Conservation (phyloP, 2,888 invertebrate species). For the Drosophila fungiperda region DNA sequence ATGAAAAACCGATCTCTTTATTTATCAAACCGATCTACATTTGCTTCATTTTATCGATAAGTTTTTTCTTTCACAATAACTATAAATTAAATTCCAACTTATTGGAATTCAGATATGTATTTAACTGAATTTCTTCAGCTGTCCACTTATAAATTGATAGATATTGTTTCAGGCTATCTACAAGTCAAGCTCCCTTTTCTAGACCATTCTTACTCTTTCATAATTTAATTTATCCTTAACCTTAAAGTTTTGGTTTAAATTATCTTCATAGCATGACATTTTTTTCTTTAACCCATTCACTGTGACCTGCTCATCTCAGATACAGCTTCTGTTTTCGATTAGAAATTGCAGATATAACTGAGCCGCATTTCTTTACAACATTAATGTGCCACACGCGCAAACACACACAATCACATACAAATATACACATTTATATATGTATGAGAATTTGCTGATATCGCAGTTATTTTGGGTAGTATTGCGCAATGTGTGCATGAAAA, state of each 20-base stretch:
- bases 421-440: constrained; percentile 7
- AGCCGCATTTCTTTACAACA: constrained; percentile 40
- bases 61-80: background rate
- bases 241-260: background rate
- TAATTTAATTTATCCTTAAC: background rate
- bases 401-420: background rate
- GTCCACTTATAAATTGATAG: background rate
- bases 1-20: background rate
- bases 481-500: constrained; percentile 75
- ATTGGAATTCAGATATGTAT: background rate
- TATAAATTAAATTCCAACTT: no score
- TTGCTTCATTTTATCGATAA: background rate
- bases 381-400: constrained; percentile 35
- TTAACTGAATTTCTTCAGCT: background rate
- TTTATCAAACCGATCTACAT: background rate
- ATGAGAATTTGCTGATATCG: constrained; percentile 64
- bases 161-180: background rate
- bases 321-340: constrained; percentile 30
- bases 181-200: background rate
- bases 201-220: background rate
- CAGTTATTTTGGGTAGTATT: constrained; percentile 50
- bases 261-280: background rate
- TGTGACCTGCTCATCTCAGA: constrained; percentile 23
- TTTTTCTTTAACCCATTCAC: background rate
- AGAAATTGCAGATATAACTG: constrained; percentile 26